Base-by-base conservation (phyloP, 2,888 invertebrate genomes). In the Listrodromus nycthemerus region DNA sequence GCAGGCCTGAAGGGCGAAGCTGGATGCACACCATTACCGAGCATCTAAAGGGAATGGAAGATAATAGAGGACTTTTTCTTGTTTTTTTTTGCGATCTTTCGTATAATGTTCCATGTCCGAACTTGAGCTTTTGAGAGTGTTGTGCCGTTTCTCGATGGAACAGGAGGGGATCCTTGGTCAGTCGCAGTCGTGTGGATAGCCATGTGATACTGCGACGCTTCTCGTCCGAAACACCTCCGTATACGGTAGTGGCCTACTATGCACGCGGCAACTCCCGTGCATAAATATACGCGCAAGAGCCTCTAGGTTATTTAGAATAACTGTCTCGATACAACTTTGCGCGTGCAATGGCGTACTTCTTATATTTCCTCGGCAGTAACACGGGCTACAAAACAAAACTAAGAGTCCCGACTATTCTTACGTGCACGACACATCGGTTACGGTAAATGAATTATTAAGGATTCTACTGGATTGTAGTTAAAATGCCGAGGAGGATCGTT, bases 231-330 rank as follows among this genome's bases (percentile, higher is more conserved):
- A 85, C 86, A 86, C 70, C 89, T 89, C 89, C 90, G 86, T 91
- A 90, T 91, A 90, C 88, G 91, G 91, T 77, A 80, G 69, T 89
- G 91, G 87, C 87, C 87, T 88, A 88, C 90, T 88, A 88, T 87
- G 86, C 87, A 33, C 61, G 61, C n/a, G 24, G 61, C 61, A 30
- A 69, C 69, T 55, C 73, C 61, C 67, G 63, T 66, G 76, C 76
- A 81, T 75, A 48, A 33, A 61, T 66, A 80, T 82, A 37, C 41
- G 41, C 41, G 13, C 41, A 41, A 41, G 61, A 48, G 45, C 8
- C n/a, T 27, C 27, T 8, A 24, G 33, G 30, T 37, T 33, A 41
- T 41, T 41, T 21, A 52, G 13, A 33, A 50, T 65, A 75, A 74
- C 45, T 63, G 61, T 75, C 16, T 75, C 24, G 50, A 33, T 37